phyloP scores from a whole-genome alignment of 2,797 vertebrate species.

The Malacoraja senta region DNA sequence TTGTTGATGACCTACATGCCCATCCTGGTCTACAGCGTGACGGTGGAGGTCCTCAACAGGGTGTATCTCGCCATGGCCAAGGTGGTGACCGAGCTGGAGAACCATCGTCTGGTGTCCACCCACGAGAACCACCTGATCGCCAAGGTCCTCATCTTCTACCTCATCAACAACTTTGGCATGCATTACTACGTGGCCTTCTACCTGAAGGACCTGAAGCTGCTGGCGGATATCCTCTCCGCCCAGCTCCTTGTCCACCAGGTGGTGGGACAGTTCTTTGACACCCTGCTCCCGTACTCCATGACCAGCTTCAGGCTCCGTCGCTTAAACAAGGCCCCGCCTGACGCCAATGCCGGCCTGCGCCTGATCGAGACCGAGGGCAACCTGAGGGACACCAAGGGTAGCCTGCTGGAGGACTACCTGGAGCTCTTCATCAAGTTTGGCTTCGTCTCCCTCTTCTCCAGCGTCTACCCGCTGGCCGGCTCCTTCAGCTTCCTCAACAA shows the following conservation, averaged over 20 bases:
- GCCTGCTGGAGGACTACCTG: constrained; percentile 23
- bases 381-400: neutral
- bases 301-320: neutral
- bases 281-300: neutral
- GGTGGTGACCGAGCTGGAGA: neutral
- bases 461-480: neutral
- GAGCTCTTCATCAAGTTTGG: constrained; percentile 36
- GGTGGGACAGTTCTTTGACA: neutral
- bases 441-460: constrained; percentile 19
- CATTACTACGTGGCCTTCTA: constrained; percentile 35
- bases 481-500: constrained; percentile 22
- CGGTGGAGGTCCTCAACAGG: neutral
- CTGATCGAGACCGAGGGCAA: neutral
- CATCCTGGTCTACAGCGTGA: neutral
- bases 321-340: neutral
- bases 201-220: neutral
- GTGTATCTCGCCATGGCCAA: neutral
- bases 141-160: constrained; percentile 35
- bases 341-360: neutral
- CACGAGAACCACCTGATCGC: neutral
- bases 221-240: neutral
- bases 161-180: constrained; percentile 33
- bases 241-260: constrained; percentile 13
- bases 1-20: neutral
- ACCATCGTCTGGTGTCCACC: neutral